Evolutionary conservation across 2,113 vertebrate genomes (phyloP).

Genomic region (Amazona guildingii): DNA sequence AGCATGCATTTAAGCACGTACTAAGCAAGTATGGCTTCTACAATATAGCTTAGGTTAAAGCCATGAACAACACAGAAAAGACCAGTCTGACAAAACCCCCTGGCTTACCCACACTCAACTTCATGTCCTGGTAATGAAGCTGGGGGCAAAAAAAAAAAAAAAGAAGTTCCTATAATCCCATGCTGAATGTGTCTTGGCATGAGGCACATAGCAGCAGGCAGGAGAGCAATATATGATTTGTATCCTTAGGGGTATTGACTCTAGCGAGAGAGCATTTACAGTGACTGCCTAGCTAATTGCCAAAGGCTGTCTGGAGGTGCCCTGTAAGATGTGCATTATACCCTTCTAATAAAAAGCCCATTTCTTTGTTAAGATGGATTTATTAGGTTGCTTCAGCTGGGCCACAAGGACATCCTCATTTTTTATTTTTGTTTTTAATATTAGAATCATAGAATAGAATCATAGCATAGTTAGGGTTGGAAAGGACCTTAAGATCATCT

Average conservation of each 20-base stretch:
- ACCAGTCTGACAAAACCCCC: not conserved
- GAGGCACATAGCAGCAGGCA: not conserved
- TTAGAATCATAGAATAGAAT: not conserved
- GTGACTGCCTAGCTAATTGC: not conserved
- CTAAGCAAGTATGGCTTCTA: not conserved
- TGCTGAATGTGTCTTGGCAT: fast-evolving
- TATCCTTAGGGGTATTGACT: not conserved
- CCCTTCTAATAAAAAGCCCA: not conserved
- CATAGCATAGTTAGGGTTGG: too few species aligned
- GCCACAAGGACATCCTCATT: not conserved
- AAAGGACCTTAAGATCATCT: too few species aligned
- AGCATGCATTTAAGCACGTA: not conserved
- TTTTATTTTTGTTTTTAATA: not conserved
- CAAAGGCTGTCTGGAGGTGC: not conserved
- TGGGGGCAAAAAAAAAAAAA: not conserved
- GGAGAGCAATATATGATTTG: not conserved
- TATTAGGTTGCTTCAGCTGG: not conserved
- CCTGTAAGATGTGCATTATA: fast-evolving
- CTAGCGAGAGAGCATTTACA: fast-evolving
- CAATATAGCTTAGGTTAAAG: not conserved
- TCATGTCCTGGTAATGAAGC: not conserved
- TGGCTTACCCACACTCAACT: not conserved
- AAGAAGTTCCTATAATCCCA: not conserved
- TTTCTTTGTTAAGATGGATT: not conserved
- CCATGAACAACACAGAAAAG: not conserved